Conservation (phyloP, 1,140 invertebrate genomes). For the Drosophila pseudoobscura region DNA sequence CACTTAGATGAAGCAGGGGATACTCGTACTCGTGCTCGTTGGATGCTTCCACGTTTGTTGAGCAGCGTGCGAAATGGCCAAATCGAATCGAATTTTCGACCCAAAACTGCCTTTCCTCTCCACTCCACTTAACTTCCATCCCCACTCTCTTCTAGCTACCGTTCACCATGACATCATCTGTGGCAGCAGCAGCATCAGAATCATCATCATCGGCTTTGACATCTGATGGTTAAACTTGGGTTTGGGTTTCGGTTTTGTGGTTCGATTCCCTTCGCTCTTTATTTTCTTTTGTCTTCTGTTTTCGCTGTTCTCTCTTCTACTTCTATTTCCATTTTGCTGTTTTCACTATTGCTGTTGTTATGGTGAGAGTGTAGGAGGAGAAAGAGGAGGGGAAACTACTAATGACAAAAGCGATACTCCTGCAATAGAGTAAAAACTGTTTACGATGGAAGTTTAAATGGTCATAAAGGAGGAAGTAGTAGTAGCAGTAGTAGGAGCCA, state of each 20-base stretch:
- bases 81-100: conserved; percentile 62
- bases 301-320: conserved; percentile 8
- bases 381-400: conserved; percentile 20
- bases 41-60: conserved; percentile 20
- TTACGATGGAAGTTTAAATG: too few species aligned
- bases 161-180: conserved; percentile 71
- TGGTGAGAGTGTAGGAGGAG: too few species aligned
- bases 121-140: not conserved
- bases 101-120: conserved; percentile 14
- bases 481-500: too few species aligned
- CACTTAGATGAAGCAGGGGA: too few species aligned
- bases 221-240: conserved; percentile 55
- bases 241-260: conserved; percentile 40
- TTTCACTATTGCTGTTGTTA: conserved; percentile 28
- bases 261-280: conserved; percentile 28
- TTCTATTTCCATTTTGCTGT: conserved; percentile 2
- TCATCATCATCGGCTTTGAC: conserved; percentile 44
- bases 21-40: too few species aligned
- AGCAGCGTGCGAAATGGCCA: conserved; percentile 69
- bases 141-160: conserved; percentile 16
- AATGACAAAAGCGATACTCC: conserved; percentile 12
- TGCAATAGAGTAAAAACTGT: too few species aligned
- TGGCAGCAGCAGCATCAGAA: conserved; percentile 37
- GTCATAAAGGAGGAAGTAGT: too few species aligned
- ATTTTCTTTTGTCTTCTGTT: conserved; percentile 22